Evolutionary conservation across 1,140 invertebrate species (phyloP).

Genomic region (Andricus grossulariae): DNA sequence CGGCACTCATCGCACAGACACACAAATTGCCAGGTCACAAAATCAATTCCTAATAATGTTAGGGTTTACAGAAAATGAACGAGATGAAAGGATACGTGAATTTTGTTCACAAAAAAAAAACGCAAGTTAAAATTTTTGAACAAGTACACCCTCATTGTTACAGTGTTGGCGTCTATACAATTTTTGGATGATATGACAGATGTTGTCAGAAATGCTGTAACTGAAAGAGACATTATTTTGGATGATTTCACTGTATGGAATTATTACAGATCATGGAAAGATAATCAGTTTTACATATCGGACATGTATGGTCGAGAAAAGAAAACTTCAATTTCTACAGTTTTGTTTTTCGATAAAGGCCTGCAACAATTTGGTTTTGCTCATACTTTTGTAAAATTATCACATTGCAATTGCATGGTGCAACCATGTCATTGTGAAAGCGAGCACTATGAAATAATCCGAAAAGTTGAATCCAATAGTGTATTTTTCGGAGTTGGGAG

Average conservation of each 20-base stretch:
- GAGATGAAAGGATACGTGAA: slow-evolving; percentile 32
- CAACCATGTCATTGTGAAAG: too few relatives aligned
- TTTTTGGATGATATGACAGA: too few relatives aligned
- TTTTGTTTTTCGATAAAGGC: too few relatives aligned
- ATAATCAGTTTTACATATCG: slow-evolving; percentile 17
- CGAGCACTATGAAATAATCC: too few relatives aligned
- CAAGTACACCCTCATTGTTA: background rate
- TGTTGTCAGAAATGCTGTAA: too few relatives aligned
- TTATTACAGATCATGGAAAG: slow-evolving; percentile 32
- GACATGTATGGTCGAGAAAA: slow-evolving; percentile 2
- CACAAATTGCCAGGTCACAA: slow-evolving; percentile 47
- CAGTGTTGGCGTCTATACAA: background rate
- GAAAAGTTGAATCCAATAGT: too few relatives aligned
- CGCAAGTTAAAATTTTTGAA: background rate
- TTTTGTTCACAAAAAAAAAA: slow-evolving; percentile 32
- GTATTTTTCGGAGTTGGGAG: too few relatives aligned
- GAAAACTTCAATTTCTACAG: too few relatives aligned
- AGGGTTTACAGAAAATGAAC: slow-evolving; percentile 34
- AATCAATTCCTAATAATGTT: slow-evolving; percentile 46
- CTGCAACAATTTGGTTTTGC: too few relatives aligned
- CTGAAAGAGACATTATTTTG: too few relatives aligned
- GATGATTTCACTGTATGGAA: background rate
- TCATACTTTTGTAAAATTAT: too few relatives aligned
- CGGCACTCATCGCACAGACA: slow-evolving; percentile 48
- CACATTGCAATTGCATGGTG: too few relatives aligned